Evolutionary conservation across 2,888 invertebrate genomes (phyloP), one percentile per base, ranked within the genome.

Genomic region (Apoderus coryli): DNA sequence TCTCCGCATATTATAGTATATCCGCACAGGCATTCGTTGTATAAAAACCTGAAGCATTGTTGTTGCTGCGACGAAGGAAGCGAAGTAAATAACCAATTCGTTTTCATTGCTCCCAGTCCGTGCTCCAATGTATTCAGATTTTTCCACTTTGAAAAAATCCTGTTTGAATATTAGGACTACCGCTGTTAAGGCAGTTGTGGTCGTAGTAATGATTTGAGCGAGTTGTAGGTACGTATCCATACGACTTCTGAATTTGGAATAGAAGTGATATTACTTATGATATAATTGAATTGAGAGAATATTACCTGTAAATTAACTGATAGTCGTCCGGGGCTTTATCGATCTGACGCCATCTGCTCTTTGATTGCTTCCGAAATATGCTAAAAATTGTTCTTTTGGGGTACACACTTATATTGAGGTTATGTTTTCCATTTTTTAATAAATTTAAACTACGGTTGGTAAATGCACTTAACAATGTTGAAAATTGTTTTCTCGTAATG

Each of bases 241-340:
- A 10, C 39, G 42, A 29, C 46, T 52, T 34, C 52, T 41, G n/a
- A n/a, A n/a, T n/a, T n/a, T n/a, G n/a, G n/a, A n/a, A n/a, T n/a
- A n/a, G n/a, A n/a, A n/a, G n/a, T n/a, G n/a, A n/a, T n/a, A n/a
- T n/a, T n/a, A n/a, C n/a, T n/a, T n/a, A n/a, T n/a, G n/a, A n/a
- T n/a, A n/a, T n/a, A n/a, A n/a, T n/a, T n/a, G n/a, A n/a, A n/a
- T n/a, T n/a, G n/a, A n/a, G n/a, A n/a, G n/a, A n/a, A n/a, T n/a
- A n/a, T n/a, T n/a, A n/a, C n/a, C n/a, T n/a, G 36, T 57, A 59
- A 31, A 59, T 55, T 32, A 59, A 38, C 10, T 40, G 35, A 34
- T 48, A 58, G 6, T 44, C 32, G 22, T 46, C 45, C 3, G 57
- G 54, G 11, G 58, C 43, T 12, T 51, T 44, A 34, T 59, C 57